Evolutionary conservation across 2,797 vertebrate genomes (phyloP).

Genomic region (Muscicapa striata): DNA sequence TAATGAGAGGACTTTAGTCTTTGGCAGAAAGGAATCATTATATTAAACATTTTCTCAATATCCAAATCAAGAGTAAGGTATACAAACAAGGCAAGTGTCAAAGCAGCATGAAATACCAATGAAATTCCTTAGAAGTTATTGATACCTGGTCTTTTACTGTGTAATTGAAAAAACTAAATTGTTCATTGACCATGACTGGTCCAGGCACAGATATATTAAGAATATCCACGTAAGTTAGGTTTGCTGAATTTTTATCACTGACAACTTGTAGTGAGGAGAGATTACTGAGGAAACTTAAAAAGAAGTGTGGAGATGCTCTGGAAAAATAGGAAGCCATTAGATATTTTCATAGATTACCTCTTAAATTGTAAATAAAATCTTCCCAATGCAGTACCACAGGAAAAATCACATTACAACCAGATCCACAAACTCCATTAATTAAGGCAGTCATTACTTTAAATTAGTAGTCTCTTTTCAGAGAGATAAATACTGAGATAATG

Average conservation of each 20-base stretch:
- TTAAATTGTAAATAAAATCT: not conserved
- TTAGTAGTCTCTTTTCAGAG: not conserved
- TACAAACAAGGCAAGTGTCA: not conserved
- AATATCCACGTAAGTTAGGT: not conserved
- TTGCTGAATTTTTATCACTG: not conserved
- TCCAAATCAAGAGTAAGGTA: not conserved
- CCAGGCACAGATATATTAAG: not conserved
- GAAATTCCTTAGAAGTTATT: not conserved
- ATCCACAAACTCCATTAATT: not conserved
- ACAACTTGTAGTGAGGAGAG: not conserved
- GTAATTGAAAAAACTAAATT: not conserved
- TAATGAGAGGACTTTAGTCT: not conserved
- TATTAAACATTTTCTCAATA: not conserved
- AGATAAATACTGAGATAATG: not conserved
- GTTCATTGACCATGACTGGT: not conserved
- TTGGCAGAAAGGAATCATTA: not conserved
- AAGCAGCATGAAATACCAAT: not conserved
- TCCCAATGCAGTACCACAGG: not conserved
- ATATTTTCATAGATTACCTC: not conserved
- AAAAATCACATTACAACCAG: not conserved
- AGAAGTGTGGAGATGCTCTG: not conserved
- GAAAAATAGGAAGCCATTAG: not conserved
- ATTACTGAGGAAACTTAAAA: not conserved
- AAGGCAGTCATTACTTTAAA: not conserved
- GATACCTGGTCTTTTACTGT: not conserved